Evolutionary conservation across 2,888 invertebrate genomes (phyloP).

Genomic region (Malachius bipustulatus): DNA sequence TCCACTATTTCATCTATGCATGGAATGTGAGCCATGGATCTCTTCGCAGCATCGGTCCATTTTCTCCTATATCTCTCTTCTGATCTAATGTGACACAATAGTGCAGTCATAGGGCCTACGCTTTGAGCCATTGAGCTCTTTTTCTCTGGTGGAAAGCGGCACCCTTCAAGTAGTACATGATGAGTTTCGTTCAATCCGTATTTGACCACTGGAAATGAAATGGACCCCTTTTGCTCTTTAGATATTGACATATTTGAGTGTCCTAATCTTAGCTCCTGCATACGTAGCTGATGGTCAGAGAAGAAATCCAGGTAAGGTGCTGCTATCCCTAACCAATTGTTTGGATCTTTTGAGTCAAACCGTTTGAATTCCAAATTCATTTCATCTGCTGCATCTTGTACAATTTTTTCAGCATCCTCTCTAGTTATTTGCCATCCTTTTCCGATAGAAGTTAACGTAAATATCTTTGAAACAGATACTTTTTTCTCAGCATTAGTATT

Average conservation of each 20-base stretch:
- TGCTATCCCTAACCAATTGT: neutral
- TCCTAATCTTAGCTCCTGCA: neutral
- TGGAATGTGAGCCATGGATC: too few relatives aligned
- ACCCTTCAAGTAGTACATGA: neutral
- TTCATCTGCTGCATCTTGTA: too few relatives aligned
- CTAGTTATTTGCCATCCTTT: too few relatives aligned
- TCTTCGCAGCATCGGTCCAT: too few relatives aligned
- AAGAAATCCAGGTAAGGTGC: constrained; percentile 1
- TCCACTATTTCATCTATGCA: neutral
- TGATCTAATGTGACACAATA: neutral
- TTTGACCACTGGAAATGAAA: neutral
- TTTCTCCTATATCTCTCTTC: neutral
- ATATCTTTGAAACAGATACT: too few relatives aligned
- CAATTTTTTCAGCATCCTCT: too few relatives aligned
- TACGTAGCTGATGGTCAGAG: too few relatives aligned
- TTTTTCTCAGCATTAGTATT: too few relatives aligned
- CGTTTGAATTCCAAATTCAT: too few relatives aligned
- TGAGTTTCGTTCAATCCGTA: neutral
- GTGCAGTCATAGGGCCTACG: constrained; percentile 1
- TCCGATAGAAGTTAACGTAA: too few relatives aligned
- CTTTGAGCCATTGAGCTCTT: neutral
- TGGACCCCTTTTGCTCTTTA: neutral
- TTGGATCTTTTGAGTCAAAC: too few relatives aligned
- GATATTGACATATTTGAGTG: neutral
- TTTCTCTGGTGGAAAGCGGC: neutral